Conservation (phyloP, 1,140 invertebrate species). For the Drosophila azteca region DNA sequence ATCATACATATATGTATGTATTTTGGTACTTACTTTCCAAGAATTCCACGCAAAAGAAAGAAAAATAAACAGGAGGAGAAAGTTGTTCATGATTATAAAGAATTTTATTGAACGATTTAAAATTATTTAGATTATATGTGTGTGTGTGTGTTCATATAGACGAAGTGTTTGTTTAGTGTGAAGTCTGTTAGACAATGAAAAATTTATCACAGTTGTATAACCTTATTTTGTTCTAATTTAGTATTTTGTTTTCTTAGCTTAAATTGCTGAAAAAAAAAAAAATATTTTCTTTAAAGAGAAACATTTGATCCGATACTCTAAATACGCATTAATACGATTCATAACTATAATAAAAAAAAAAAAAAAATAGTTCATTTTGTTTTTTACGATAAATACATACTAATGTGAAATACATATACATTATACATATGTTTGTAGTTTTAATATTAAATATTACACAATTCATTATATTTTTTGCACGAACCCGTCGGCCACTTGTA, state of each 20-base stretch:
- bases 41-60: background rate
- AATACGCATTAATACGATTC: slow-evolving; percentile 29
- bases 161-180: slow-evolving; percentile 56
- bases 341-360: slow-evolving; percentile 46
- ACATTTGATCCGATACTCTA: slow-evolving; percentile 46
- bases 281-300: slow-evolving; percentile 23
- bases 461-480: slow-evolving; percentile 61
- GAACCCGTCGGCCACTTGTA: slow-evolving; percentile 77
- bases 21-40: background rate
- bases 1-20: no score
- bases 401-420: slow-evolving; percentile 3
- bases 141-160: slow-evolving; percentile 54
- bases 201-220: slow-evolving; percentile 78
- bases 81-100: slow-evolving; percentile 60
- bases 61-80: background rate
- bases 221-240: slow-evolving; percentile 63
- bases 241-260: slow-evolving; percentile 44
- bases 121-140: slow-evolving; percentile 70
- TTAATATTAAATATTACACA: slow-evolving; percentile 68
- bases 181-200: slow-evolving; percentile 79
- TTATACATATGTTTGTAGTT: slow-evolving; percentile 1
- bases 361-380: slow-evolving; percentile 10
- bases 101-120: slow-evolving; percentile 77
- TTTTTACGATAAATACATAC: slow-evolving; percentile 34
- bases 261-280: slow-evolving; percentile 23